Percentiles rank a stretch among this genome's conserved stretches.
These are phyloP conservation scores for Bufo gargarizans DNA, from an alignment of 2,113 vertebrate genomes.

Conservation along the genomic window DNA sequence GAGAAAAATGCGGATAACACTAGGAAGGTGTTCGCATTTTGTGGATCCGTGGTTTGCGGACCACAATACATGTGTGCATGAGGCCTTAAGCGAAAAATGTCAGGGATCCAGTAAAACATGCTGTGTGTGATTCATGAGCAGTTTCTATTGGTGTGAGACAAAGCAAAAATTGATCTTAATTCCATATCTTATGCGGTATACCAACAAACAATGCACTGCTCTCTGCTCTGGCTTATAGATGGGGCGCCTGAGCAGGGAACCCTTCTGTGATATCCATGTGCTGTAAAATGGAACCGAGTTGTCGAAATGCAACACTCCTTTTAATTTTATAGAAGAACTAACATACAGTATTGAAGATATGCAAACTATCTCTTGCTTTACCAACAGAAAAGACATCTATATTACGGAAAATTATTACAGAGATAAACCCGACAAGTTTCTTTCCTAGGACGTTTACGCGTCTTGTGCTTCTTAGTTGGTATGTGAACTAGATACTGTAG, in stretches of 20 bases:
- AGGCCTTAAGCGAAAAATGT: too few species aligned
- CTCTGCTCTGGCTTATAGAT: too few species aligned
- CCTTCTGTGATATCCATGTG: too few species aligned
- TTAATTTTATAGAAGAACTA: background rate
- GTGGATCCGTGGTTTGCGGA: too few species aligned
- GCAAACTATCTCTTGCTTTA: background rate
- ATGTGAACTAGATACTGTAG: background rate
- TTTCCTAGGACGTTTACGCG: background rate
- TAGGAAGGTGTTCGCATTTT: too few species aligned
- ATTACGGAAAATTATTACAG: background rate
- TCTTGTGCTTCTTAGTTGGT: background rate
- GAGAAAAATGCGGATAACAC: too few species aligned
- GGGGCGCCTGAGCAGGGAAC: too few species aligned
- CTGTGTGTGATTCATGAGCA: background rate
- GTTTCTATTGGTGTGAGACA: background rate
- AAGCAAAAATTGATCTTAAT: background rate
- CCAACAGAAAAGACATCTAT: background rate
- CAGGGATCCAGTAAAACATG: background rate
- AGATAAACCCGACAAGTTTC: background rate
- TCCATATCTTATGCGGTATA: background rate
- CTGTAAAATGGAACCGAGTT: too few species aligned
- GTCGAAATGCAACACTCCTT: background rate
- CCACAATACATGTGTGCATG: too few species aligned
- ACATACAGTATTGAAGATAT: background rate
- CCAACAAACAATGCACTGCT: too few species aligned